These are phyloP conservation scores for Perca flavescens DNA, from an alignment of 2,113 vertebrate species.

Conservation along the genomic window DNA sequence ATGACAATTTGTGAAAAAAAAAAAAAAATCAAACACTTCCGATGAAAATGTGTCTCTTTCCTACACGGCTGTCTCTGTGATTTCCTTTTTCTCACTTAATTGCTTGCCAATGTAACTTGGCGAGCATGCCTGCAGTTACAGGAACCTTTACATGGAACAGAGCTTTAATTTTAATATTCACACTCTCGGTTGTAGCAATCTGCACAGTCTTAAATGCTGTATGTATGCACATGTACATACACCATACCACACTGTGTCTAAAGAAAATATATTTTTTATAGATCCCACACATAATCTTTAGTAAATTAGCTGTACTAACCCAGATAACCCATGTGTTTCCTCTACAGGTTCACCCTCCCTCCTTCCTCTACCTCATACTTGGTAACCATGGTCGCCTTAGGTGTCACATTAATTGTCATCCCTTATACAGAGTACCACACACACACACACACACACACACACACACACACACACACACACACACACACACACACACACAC, in stretches of 20 bases:
- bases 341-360: conserved; percentile 12
- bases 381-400: conserved; percentile 69
- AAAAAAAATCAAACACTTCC: background rate
- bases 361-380: conserved; percentile 31
- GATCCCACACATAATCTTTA: background rate
- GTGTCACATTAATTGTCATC: conserved; percentile 55
- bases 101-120: conserved; percentile 31
- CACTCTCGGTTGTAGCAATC: background rate
- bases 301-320: conserved; percentile 16
- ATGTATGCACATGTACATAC: background rate
- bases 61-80: conserved; percentile 11
- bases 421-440: conserved; percentile 35
- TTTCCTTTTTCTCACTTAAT: conserved; percentile 45
- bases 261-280: background rate
- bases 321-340: conserved; percentile 27
- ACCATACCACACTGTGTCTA: background rate
- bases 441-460: conserved; percentile 7
- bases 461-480: conserved; percentile 5
- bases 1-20: background rate
- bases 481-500: conserved; percentile 9
- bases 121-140: conserved; percentile 17
- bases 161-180: conserved; percentile 34
- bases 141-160: conserved; percentile 28
- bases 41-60: conserved; percentile 16
- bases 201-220: conserved; percentile 1